Base-by-base conservation (phyloP, 64 coral and sea anemone species). In the Stylophora pistillata region DNA sequence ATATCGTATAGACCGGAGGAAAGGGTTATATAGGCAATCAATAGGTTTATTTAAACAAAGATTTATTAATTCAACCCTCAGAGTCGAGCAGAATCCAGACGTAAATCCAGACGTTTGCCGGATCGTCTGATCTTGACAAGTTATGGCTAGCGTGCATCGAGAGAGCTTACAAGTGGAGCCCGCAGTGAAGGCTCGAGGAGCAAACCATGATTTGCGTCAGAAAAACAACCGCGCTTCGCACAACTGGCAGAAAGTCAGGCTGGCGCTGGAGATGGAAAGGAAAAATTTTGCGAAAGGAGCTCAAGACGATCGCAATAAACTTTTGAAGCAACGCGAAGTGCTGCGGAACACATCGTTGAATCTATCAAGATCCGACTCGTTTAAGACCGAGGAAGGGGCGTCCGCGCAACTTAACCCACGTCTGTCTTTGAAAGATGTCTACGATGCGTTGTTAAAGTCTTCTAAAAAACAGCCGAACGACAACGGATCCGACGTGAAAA, bases 161-260 rank as follows among this genome's bases (percentile, higher is more conserved):
- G 80, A 84, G 58, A 84, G 80, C 23, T 84, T 84, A 12, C 80
- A 84, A 53, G 80, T 84, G n/a, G 61, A 84, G 23, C 80, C 80
- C 5, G 80, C 80, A 1, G 80, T 84, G 34, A 84, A 53, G 21
- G 80, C 62, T 15, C 41, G 23, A 53, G 80, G 20, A 23, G 80
- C 80, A 14, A 84, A 84, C 80, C 66, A 15, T 13, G 80, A 84
- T 65, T 63, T 84, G 23, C 66, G 53, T 0, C 80, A 84, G 41
- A 84, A 70, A n/a, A 84, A 84, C 80, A 84, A 53, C 59, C 80
- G 80, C 34, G 80, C 80, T 15, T 52, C 58, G 18, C 80, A 84
- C 33, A 84, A 84, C 62, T 84, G 80, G 80, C 12, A n/a, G 10
- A 84, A 63, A n/a, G 80, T 63, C 20, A 53, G 23, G 33, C 66